Evolutionary conservation across 1,140 invertebrate species (phyloP), one percentile per base, ranked within the genome.

Genomic region (Sminthurides bifidus): DNA sequence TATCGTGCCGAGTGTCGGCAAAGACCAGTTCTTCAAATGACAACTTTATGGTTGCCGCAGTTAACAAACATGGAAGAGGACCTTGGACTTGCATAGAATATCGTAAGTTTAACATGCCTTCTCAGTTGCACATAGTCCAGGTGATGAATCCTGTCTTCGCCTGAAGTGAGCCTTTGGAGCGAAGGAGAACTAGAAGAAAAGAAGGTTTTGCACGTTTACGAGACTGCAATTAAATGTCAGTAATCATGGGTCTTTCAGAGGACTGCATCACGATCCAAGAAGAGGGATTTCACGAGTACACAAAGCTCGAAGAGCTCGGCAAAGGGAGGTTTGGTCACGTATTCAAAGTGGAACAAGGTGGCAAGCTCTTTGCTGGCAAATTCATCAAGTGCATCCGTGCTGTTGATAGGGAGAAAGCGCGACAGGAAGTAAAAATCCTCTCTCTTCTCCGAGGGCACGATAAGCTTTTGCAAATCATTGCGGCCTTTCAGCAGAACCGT

Each of bases 341-440:
- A 1, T 80, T 81, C 54, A 78, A 82, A 65, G 79, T 49, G 24
- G 44, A 33, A n/a, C 41, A 46, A 33, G 41, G 30, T 38, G 45
- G 48, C 15, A 76, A 81, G 38, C 78, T 79, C 50, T 82, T 83
- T 68, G 93, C 93, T 0, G 92, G 90, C 15, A 98, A 98, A 71
- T 85, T 94, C 66, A 81, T 97, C 15, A 82, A 84, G 67, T 91
- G 79, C 66, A 82, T 81, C 44, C 87, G 81, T 56, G 73, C 80
- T 1, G 80, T 81, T 63, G 92, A 95, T 69, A 85, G 84, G 58
- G 80, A 86, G 59, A 85, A 85, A 63, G 91, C 93, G 2, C 76
- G 80, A 59, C 83, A 91, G 59, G 93, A 97, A 75, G 88, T 96
- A 52, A 80, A 82, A 55, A 85, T 94, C 43, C 95, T 97, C 91